Conservation (phyloP, 2,797 vertebrate species). For the Enteromius argenteus region DNA sequence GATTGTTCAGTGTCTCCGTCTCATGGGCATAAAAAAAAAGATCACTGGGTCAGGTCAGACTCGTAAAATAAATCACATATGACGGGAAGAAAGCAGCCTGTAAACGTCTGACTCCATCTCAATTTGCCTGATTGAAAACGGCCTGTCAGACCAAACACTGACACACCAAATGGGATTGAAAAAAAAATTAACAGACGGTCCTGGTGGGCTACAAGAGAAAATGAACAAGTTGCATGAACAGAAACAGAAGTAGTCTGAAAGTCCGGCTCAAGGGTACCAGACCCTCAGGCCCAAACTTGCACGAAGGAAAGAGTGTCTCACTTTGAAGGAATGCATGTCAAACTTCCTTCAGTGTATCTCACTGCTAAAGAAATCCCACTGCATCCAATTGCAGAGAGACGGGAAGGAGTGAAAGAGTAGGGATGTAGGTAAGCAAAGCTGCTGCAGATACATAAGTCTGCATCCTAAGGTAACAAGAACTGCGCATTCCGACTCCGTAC, state of each 20-base stretch:
- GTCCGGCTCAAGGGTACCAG: conserved; percentile 35
- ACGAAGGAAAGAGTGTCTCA: conserved; percentile 14
- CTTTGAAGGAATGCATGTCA: conserved; percentile 50
- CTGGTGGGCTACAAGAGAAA: conserved; percentile 19
- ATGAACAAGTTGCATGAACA: not conserved
- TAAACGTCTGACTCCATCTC: conserved; percentile 15
- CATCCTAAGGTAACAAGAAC: conserved; percentile 58
- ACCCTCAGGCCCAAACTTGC: conserved; percentile 44
- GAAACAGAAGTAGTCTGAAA: conserved; percentile 28
- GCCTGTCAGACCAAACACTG: not conserved
- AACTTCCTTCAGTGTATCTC: conserved; percentile 47
- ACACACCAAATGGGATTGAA: not conserved
- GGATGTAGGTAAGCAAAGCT: conserved; percentile 35
- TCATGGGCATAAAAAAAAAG: conserved; percentile 39
- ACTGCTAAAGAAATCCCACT: conserved; percentile 45
- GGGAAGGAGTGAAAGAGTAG: conserved; percentile 5
- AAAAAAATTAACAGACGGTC: not conserved
- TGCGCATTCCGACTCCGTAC: conserved; percentile 57
- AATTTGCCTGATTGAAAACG: conserved; percentile 42
- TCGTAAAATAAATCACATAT: conserved; percentile 61
- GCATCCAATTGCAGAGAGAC: conserved; percentile 44
- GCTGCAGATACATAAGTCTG: conserved; percentile 30
- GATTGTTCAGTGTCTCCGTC: conserved; percentile 44
- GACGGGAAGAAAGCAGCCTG: conserved; percentile 43
- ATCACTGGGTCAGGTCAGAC: conserved; percentile 64